These are phyloP conservation scores for Melanostigma gelatinosum DNA, from an alignment of 2,113 vertebrate species.

Conservation along the genomic window DNA sequence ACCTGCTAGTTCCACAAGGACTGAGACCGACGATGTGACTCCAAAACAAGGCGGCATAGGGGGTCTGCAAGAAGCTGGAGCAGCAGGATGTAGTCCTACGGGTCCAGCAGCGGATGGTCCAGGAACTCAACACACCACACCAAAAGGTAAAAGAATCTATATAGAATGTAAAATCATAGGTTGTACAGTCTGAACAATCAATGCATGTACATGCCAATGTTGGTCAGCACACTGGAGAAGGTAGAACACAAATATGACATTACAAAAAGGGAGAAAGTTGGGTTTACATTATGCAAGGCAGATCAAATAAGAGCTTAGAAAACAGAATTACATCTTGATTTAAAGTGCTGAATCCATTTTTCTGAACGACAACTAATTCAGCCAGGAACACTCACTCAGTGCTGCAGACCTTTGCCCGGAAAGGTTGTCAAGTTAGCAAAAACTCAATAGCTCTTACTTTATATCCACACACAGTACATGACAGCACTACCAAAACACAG, in stretches of 20 bases:
- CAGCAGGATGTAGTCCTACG: neutral
- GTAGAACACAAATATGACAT: neutral
- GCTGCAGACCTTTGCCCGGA: too few species aligned
- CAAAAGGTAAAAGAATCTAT: constrained; percentile 21
- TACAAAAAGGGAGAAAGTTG: neutral
- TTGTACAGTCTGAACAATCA: neutral
- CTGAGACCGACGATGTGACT: constrained; percentile 39
- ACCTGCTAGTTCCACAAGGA: neutral
- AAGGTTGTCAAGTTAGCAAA: too few species aligned
- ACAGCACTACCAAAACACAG: too few species aligned
- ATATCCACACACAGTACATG: too few species aligned
- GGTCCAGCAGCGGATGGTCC: neutral
- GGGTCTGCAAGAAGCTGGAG: neutral
- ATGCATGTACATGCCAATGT: neutral
- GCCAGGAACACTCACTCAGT: neutral
- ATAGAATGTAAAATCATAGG: neutral
- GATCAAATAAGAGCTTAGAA: neutral
- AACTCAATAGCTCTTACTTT: too few species aligned
- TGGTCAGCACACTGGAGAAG: neutral
- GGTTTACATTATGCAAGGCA: neutral
- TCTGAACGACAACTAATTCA: neutral
- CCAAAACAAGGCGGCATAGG: constrained; percentile 12
- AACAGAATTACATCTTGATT: neutral
- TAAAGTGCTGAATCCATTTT: neutral
- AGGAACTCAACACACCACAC: neutral